Evolutionary conservation across 2,888 invertebrate genomes (phyloP).

Genomic region (Synergus gifuensis): DNA sequence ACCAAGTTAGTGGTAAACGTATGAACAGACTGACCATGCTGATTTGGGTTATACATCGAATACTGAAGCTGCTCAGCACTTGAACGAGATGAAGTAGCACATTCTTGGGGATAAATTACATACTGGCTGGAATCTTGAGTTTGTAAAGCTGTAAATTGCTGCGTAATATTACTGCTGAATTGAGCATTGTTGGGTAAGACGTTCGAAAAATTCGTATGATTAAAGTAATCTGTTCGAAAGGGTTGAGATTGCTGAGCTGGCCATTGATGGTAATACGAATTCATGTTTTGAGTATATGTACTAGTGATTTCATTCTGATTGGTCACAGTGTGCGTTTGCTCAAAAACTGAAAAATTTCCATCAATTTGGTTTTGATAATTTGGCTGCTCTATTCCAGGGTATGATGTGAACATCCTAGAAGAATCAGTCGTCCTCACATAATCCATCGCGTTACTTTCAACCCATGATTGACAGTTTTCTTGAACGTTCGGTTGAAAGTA

Average conservation of each 20-base stretch:
- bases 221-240: conserved; percentile 35
- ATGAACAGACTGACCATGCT: background rate
- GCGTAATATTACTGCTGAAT: conserved; percentile 41
- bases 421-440: conserved; percentile 30
- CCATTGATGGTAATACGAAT: conserved; percentile 47
- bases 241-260: conserved; percentile 7
- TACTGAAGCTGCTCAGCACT: conserved; percentile 14
- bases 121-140: conserved; percentile 43
- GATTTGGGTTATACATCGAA: background rate
- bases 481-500: conserved; percentile 59
- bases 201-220: conserved; percentile 33
- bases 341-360: conserved; percentile 19
- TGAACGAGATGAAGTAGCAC: conserved; percentile 7
- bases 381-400: conserved; percentile 3
- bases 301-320: conserved; percentile 42
- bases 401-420: conserved; percentile 23
- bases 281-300: conserved; percentile 43
- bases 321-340: conserved; percentile 35
- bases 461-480: conserved; percentile 68
- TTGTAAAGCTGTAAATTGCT: conserved; percentile 16
- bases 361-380: conserved; percentile 16
- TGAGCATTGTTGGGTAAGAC: background rate
- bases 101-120: conserved; percentile 3
- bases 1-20: background rate
- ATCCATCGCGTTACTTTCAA: conserved; percentile 55